phyloP scores from a whole-genome alignment of 2,797 vertebrate species.

The Chrysocyon brachyurus region DNA sequence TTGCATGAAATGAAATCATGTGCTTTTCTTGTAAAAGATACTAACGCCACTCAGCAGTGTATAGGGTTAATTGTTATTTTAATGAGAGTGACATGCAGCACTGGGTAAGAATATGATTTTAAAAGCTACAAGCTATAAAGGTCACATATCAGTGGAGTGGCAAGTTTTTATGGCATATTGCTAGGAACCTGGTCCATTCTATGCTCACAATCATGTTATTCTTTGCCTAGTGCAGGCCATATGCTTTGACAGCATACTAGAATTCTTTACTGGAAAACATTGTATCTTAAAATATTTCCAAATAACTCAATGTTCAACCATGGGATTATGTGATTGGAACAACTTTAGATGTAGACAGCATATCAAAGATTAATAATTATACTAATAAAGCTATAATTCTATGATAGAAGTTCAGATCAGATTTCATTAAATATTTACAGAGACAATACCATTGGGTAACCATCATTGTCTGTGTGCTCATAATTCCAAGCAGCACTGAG shows the following conservation, averaged over 20 bases:
- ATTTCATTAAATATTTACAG: conserved; percentile 1
- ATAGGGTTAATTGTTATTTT: conserved; percentile 85
- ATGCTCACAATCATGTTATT: conserved; percentile 74
- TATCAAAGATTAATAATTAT: conserved; percentile 44
- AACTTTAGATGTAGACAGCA: background rate
- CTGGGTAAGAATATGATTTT: conserved; percentile 74
- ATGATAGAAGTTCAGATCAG: background rate
- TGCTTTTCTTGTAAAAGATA: conserved; percentile 75
- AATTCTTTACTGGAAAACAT: conserved; percentile 58
- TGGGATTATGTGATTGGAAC: background rate
- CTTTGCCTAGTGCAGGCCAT: conserved; percentile 45
- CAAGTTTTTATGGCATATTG: conserved; percentile 76
- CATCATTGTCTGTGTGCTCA: background rate
- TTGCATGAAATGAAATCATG: conserved; percentile 81
- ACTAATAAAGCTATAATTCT: conserved; percentile 44
- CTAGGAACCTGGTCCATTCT: conserved; percentile 64
- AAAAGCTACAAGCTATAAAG: conserved; percentile 79
- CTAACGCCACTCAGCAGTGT: conserved; percentile 66
- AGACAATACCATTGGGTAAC: background rate
- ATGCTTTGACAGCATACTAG: conserved; percentile 66
- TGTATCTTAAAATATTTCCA: conserved; percentile 67
- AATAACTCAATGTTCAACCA: background rate
- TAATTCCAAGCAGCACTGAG: background rate
- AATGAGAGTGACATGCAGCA: conserved; percentile 79
- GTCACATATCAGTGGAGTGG: conserved; percentile 79